These are phyloP conservation scores for Holacanthella duospinosa DNA, from an alignment of 2,888 invertebrate species.

Conservation along the genomic window DNA sequence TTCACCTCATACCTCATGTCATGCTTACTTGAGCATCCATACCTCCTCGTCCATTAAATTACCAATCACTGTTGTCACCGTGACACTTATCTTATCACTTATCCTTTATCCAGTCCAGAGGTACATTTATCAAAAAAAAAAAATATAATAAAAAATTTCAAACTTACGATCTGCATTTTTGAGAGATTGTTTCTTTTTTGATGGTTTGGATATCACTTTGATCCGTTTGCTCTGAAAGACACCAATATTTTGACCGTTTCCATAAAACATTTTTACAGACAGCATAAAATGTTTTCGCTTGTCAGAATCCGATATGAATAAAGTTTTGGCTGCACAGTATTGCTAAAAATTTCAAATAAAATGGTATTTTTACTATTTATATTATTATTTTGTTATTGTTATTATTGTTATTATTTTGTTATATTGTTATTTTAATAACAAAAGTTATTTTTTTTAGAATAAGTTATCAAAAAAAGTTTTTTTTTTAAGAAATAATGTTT, in stretches of 20 bases:
- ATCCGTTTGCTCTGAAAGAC: constrained; percentile 97
- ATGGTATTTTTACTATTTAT: not conserved
- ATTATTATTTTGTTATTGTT: not conserved
- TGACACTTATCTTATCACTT: too few species aligned
- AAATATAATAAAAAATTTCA: too few species aligned
- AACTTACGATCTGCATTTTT: constrained; percentile 86
- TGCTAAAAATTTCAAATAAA: constrained; percentile 47
- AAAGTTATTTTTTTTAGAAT: too few species aligned
- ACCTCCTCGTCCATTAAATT: not conserved
- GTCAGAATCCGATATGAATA: constrained; percentile 98
- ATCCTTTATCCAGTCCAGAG: too few species aligned
- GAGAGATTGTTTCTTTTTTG: constrained; percentile 97
- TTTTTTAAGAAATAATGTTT: not conserved
- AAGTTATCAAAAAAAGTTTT: not conserved
- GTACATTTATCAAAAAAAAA: too few species aligned
- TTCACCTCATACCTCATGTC: too few species aligned
- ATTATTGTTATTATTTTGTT: not conserved
- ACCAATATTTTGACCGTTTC: constrained; percentile 95
- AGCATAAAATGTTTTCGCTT: constrained; percentile 99
- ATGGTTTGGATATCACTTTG: constrained; percentile 99
- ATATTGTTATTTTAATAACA: too few species aligned
- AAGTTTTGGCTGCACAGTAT: constrained; percentile 97
- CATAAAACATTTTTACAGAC: constrained; percentile 98
- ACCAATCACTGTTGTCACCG: not conserved
- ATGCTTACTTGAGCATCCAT: constrained; percentile 9